phyloP scores from a whole-genome alignment of 2,888 invertebrate genomes.

The Rapana venosa region DNA sequence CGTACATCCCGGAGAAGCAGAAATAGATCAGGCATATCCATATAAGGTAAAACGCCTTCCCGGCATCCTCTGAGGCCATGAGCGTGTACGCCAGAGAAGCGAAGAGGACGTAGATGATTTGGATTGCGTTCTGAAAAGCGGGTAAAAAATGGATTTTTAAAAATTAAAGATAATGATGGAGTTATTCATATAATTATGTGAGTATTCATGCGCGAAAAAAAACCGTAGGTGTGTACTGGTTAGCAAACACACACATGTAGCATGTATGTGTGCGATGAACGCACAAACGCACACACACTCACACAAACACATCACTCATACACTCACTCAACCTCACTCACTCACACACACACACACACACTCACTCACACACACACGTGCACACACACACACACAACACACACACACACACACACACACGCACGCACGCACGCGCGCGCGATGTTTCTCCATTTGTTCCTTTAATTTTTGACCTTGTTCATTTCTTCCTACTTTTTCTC shows the following conservation, averaged over 20 bases:
- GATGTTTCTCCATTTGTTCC: background rate
- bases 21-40: slow-evolving; percentile 74
- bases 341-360: background rate
- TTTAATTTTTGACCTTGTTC: background rate
- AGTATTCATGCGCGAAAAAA: too few relatives aligned
- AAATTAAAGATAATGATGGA: background rate
- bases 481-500: background rate
- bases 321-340: too few relatives aligned
- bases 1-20: slow-evolving; percentile 45
- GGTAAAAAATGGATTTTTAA: background rate
- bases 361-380: background rate
- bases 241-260: background rate
- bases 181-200: background rate
- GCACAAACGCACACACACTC: background rate
- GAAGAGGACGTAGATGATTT: slow-evolving; percentile 30
- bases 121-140: background rate
- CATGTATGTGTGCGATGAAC: too few relatives aligned
- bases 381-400: background rate
- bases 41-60: slow-evolving; percentile 64
- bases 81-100: slow-evolving; percentile 29
- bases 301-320: background rate
- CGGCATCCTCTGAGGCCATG: slow-evolving; percentile 51
- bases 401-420: background rate
- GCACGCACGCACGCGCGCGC: background rate
- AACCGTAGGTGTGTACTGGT: background rate